These are phyloP conservation scores for Vulpes ferrilata DNA, from an alignment of 2,113 vertebrate species.

Conservation along the genomic window DNA sequence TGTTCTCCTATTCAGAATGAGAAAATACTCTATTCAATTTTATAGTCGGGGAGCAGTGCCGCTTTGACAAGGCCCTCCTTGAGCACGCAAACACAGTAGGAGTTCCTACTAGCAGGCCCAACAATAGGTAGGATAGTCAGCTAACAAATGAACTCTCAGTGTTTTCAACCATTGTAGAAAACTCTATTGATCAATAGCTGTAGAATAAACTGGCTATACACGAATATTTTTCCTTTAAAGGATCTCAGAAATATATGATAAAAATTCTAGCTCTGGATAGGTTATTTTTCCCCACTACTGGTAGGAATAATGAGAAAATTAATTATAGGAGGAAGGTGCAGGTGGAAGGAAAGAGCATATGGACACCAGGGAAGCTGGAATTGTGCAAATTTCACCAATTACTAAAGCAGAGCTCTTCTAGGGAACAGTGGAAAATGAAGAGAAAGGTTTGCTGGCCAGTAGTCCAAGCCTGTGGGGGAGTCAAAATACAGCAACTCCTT, in stretches of 20 bases:
- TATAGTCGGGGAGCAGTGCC: not conserved
- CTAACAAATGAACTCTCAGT: not conserved
- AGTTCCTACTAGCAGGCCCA: not conserved
- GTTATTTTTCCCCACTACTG: not conserved
- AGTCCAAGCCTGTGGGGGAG: not conserved
- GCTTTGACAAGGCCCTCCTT: not conserved
- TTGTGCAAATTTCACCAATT: not conserved
- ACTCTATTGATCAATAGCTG: not conserved
- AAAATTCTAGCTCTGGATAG: not conserved
- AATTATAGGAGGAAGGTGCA: not conserved
- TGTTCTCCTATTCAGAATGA: conserved; percentile 24
- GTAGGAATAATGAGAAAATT: not conserved
- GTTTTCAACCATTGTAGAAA: not conserved
- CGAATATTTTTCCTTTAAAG: not conserved
- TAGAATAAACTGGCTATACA: not conserved
- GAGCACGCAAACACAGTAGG: not conserved
- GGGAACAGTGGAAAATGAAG: not conserved
- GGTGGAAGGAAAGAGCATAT: not conserved
- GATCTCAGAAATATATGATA: not conserved
- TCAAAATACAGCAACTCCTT: not conserved
- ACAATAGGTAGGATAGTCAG: not conserved
- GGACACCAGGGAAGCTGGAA: not conserved
- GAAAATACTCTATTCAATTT: not conserved
- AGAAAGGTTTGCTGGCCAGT: not conserved
- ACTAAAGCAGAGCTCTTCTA: not conserved